Evolutionary conservation across 37 sponge, comb jelly and placozoan genomes (phyloP), one percentile per base, ranked within the genome.

Genomic region (Ianthella basta): DNA sequence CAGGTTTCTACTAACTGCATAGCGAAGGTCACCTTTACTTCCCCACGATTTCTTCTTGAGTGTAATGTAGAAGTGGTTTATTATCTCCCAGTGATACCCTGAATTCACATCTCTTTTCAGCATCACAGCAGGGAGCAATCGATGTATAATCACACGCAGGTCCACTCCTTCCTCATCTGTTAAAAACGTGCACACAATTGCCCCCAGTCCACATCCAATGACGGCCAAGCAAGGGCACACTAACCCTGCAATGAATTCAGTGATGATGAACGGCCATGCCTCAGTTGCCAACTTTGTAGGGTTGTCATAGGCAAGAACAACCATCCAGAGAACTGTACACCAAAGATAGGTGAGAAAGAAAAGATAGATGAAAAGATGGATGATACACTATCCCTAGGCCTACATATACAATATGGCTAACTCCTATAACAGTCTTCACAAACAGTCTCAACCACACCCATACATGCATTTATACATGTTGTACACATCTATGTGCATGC

Each of bases 261-360:
- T 82, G 2, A 74, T 60, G 33, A 88, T 82, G 65, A 75, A 91
- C 10, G 86, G 60, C 35, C 44, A 55, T 21, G 88, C 86, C 0
- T 16, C 34, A 27, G 70, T 81, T 55, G 73, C 35, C 10, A 32
- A 27, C 37, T 59, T 19, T 23, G 67, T 32, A 39, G 82, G 21
- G 40, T 78, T 82, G 54, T 88, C 53, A 10, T 40, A 41, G n/a
- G 78, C 78, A 30, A 91, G 36, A 27, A 88, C 85, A 29, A 91
- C 65, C 23, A 74, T 73, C 92, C 92, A 91, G 33, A 91, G 56
- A 67, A 88, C 92, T 91, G 50, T 44, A 8, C 50, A n/a, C n/a
- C n/a, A 44, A 44, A 44, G 8, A 44, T 44, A 10, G 50, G 8
- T 44, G 50, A 44, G n/a, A n/a, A n/a, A n/a, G n/a, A n/a, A n/a